Base-by-base conservation (phyloP, 2,797 vertebrate species). In the Sebastes steindachneri region DNA sequence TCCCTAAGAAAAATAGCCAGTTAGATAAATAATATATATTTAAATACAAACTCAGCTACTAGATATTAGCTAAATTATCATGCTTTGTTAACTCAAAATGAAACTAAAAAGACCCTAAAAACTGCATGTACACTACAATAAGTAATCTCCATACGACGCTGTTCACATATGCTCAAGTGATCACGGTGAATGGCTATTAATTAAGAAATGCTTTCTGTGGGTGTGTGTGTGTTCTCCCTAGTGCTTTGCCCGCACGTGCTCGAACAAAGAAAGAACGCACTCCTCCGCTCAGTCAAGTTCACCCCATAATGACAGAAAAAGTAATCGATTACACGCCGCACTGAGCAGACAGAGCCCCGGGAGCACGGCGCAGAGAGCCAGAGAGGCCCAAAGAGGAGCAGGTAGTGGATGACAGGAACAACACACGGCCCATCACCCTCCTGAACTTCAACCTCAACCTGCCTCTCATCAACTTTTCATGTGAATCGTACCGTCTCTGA, bases 251-350 rank as follows among this genome's bases (percentile, higher is more conserved):
- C 29, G 68, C 92, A 91, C 86, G 75, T 88, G 90, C 68, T 77
- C 67, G 68, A 91, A 94, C 93, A 94, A 93, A 94, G 86, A 76
- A 74, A 72, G 73, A 75, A 83, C 35, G 28, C 84, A 68, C 87
- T 80, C 75, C 85, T 79, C 73, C 74, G 60, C 80, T 87, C 74
- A 75, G 69, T 82, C 77, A 88, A 83, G 77, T 84, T 79, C 73
- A 5, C 73, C 65, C 76, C n/a, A 62, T 65, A 83, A 87, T 92
- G 92, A 94, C 94, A 92, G 90, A 26, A 90, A 82, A 88, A 90
- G 87, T 88, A 93, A 95, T 94, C 83, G 93, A 95, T 95, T 93
- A 95, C 90, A 95, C 78, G 90, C 86, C 26, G 54, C 80, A 72
- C 73, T 88, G 92, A 93, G 91, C 94, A 94, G 86, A 89, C 64